Evolutionary conservation across 1,140 invertebrate species (phyloP).

Genomic region (Lasioglossum albipes): DNA sequence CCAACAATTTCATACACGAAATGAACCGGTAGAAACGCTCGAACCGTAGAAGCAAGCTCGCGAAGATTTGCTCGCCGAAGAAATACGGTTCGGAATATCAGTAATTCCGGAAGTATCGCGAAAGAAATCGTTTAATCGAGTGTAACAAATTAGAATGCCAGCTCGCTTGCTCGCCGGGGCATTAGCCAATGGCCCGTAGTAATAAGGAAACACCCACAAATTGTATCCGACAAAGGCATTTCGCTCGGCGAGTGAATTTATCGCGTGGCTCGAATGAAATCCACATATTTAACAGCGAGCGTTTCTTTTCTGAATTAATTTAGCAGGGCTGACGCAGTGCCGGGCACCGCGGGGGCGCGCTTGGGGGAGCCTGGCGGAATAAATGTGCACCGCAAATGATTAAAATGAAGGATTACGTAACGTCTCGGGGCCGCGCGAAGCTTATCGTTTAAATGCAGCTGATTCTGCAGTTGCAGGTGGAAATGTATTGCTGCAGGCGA

Average conservation of each 20-base stretch:
- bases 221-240: neutral
- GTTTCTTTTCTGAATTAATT: neutral
- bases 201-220: neutral
- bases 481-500: slow-evolving; percentile 12
- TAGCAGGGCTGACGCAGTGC: neutral
- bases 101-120: too few species aligned
- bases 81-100: too few species aligned
- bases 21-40: too few species aligned
- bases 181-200: neutral
- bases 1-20: too few species aligned
- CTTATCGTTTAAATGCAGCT: slow-evolving; percentile 22
- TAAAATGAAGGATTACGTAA: slow-evolving; percentile 32
- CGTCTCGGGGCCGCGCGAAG: neutral
- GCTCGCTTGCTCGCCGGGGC: too few species aligned
- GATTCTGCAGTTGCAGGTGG: slow-evolving; percentile 26
- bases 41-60: too few species aligned
- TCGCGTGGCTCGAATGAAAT: neutral
- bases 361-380: neutral
- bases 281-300: neutral
- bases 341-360: neutral
- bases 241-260: neutral
- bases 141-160: neutral
- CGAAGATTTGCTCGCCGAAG: too few species aligned
- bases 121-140: too few species aligned
- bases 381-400: neutral